A percentile compares a stretch with the other conserved stretches of the same genome.
These are phyloP conservation scores for Tenthredo scrophulariae DNA, from an alignment of 2,888 invertebrate genomes.

Conservation along the genomic window DNA sequence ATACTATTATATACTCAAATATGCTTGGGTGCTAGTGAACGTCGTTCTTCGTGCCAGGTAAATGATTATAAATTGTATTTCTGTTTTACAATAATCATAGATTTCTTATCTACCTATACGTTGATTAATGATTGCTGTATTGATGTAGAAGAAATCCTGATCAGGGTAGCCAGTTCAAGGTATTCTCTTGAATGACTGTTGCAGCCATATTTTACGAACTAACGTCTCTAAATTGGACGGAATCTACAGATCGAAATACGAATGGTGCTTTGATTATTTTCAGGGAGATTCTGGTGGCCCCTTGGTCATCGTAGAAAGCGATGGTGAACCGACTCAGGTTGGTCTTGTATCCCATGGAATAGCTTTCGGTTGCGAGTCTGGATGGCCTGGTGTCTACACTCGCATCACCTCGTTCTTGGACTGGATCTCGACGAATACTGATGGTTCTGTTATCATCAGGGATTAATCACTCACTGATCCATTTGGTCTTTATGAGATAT, in stretches of 20 bases:
- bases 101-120: neutral
- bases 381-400: slow-evolving; percentile 68
- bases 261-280: neutral
- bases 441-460: slow-evolving; percentile 13
- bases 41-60: slow-evolving; percentile 1
- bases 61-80: neutral
- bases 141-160: neutral
- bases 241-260: neutral
- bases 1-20: neutral
- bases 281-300: slow-evolving; percentile 73
- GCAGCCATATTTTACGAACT: neutral
- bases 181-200: neutral
- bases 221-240: neutral
- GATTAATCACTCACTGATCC: slow-evolving; percentile 5
- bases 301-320: slow-evolving; percentile 58
- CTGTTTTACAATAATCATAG: neutral
- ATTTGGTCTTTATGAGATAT: neutral
- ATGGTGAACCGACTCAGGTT: slow-evolving; percentile 61
- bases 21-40: neutral
- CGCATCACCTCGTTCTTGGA: slow-evolving; percentile 63
- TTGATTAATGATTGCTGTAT: neutral
- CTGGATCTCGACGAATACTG: slow-evolving; percentile 64
- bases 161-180: neutral
- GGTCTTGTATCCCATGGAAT: slow-evolving; percentile 69
- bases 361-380: slow-evolving; percentile 65